Base-by-base conservation (phyloP, 2,113 vertebrate species). In the Spea bombifrons region DNA sequence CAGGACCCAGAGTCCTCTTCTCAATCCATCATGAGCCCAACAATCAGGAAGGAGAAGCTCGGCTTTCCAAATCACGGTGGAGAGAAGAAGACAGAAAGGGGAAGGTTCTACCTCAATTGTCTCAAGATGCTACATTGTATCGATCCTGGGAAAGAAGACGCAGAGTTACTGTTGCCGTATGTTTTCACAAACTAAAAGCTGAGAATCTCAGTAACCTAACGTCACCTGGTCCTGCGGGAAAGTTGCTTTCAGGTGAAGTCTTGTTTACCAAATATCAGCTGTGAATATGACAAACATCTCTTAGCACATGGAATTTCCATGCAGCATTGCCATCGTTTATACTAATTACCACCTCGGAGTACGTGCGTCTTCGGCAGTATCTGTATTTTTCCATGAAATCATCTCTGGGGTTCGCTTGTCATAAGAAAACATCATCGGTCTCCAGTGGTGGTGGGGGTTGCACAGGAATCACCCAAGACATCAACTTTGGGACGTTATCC, bases 381-480 rank as follows among this genome's bases (percentile, higher is more conserved):
- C 17, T 66, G 17, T 13, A 44, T 46, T 67, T 61, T 69, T 77
- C 75, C 66, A 77, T 77, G 45, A 50, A 70, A 44, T 71, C 46
- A 50, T 70, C 75, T 44, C 50, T 15, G 6, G 13, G 12, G 66
- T 3, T 3, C 3, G 4, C 8, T 8, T 43, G 66, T 3, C 52
- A 63, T 16, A 30, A 77, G 75, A 67, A 77, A 77, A 61, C 75
- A 16, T 55, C 30, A 6, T 0, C 7, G 8, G 8, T 44, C 75
- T 44, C 66, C 16, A 16, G 75, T 53, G 65, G 30, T 30, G 30
- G 30, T 57, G 30, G 16, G 59, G n/a, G 64, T 9, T 12, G 30
- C 30, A 5, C 44, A 45, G 17, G 48, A 52, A 75, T 53, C 61
- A 10, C 46, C 63, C 12, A 53, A 53, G 30, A 43, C 5, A 7